These are phyloP conservation scores for Rhyacophila brunnea DNA, from an alignment of 1,140 invertebrate genomes.

Conservation along the genomic window DNA sequence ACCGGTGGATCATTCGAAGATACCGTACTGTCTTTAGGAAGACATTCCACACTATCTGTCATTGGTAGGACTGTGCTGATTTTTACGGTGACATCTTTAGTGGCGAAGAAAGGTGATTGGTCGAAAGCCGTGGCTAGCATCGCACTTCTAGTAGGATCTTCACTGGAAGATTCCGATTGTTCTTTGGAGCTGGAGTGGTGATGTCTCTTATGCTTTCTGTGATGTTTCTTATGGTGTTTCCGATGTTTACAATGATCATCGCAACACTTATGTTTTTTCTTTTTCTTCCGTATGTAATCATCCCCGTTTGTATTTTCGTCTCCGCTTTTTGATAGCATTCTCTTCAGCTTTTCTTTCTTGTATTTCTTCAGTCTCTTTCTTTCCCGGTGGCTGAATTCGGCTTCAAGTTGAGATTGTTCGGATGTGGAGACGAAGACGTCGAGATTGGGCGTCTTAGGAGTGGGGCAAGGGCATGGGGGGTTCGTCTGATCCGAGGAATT, in stretches of 20 bases:
- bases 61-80: no score
- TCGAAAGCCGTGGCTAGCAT: conserved; percentile 18
- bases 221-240: conserved; percentile 68
- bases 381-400: conserved; percentile 56
- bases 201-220: conserved; percentile 75
- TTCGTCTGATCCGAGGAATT: conserved; percentile 22
- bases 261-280: conserved; percentile 68
- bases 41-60: no score
- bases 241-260: conserved; percentile 72
- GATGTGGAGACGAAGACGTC: conserved; percentile 28
- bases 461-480: conserved; percentile 25
- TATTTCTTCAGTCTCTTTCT: conserved; percentile 70
- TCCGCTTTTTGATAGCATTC: conserved; percentile 46
- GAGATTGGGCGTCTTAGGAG: conserved; percentile 13
- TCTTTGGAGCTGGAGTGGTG: conserved; percentile 79
- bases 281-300: conserved; percentile 61
- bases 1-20: neutral
- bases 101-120: conserved; percentile 18
- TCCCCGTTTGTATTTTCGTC: conserved; percentile 42
- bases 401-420: conserved; percentile 34
- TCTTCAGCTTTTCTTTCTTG: conserved; percentile 65
- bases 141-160: conserved; percentile 45
- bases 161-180: conserved; percentile 78
- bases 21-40: no score
- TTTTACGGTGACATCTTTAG: conserved; percentile 14